Evolutionary conservation across 1,140 invertebrate species (phyloP), one percentile per base, ranked within the genome.

Genomic region (Zaprionus ornatus): DNA sequence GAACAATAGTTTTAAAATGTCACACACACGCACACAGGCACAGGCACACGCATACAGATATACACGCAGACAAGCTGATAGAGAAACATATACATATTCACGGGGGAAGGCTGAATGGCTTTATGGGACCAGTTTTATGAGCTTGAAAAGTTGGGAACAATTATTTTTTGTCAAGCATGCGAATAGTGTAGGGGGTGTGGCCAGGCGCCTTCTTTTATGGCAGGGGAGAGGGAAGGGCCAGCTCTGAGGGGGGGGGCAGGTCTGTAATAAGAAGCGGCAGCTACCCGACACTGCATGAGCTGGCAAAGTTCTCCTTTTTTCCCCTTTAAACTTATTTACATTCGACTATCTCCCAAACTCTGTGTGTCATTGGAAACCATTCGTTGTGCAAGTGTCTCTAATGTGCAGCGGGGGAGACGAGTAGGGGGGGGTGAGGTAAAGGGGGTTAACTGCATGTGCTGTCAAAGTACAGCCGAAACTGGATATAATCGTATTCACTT

Each of bases 101-200:
- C 40, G 17, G 6, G 40, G 40, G 40, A 45, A 17, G n/a, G 40
- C 40, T 45, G 40, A 45, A 45, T 45, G 40, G 40, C 40, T 45
- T 45, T 45, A 45, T 45, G 40, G 40, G 40, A 45, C 6, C 40
- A 45, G 40, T 45, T 45, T 45, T 45, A 45, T 45, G 40, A 45
- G 40, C 40, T 45, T 45, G n/a, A 45, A 45, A 45, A 45, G 40
- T 45, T 45, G 40, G 40, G n/a, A 45, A 45, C 40, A 45, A 45
- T 45, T 45, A 45, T 45, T 45, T 45, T 45, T 45, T 45, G 40
- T 17, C 40, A 45, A 45, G 40, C 40, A 45, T 45, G 40, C 40
- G 40, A 45, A 45, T 45, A 45, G 40, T 17, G 37, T 1, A 2
- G n/a, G n/a, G 15, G 37, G 37, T n/a, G 15, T n/a, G 15, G 15